A percentile compares a stretch with the other conserved stretches of the same genome.
phyloP scores from a whole-genome alignment of 2,113 vertebrate species.

The Vulpes ferrilata region DNA sequence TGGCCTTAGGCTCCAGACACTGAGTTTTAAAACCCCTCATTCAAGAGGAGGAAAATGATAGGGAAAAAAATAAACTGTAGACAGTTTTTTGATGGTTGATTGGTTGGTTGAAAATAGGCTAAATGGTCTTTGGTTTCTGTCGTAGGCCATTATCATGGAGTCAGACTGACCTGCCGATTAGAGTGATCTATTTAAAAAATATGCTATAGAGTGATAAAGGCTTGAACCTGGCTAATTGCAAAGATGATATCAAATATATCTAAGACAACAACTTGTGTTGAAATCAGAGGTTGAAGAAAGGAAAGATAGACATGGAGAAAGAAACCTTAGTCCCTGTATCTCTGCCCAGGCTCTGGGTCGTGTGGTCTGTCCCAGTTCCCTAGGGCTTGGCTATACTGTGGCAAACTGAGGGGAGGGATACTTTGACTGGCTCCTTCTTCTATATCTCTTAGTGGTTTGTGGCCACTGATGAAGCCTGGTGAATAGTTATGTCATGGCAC shows the following conservation, averaged over 20 bases:
- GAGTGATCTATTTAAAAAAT: neutral
- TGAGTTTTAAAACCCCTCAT: neutral
- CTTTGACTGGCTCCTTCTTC: neutral
- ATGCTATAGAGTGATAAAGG: neutral
- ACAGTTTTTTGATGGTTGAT: neutral
- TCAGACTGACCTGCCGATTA: neutral
- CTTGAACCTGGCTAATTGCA: neutral
- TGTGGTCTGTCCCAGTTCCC: neutral
- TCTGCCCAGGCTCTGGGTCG: neutral
- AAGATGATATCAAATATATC: neutral
- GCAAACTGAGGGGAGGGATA: neutral
- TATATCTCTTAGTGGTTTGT: neutral
- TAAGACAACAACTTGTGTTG: neutral
- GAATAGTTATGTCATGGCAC: neutral
- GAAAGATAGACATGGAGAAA: neutral
- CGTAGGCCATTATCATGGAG: neutral
- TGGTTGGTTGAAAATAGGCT: neutral
- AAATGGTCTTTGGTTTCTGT: conserved; percentile 9
- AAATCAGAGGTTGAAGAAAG: neutral
- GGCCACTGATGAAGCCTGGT: neutral
- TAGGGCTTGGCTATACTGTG: accelerated
- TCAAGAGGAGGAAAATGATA: neutral
- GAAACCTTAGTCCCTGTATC: neutral
- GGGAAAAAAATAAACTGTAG: neutral
- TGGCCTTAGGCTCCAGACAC: neutral